Conservation (phyloP, 2,797 vertebrate species). For the Anabas testudineus region DNA sequence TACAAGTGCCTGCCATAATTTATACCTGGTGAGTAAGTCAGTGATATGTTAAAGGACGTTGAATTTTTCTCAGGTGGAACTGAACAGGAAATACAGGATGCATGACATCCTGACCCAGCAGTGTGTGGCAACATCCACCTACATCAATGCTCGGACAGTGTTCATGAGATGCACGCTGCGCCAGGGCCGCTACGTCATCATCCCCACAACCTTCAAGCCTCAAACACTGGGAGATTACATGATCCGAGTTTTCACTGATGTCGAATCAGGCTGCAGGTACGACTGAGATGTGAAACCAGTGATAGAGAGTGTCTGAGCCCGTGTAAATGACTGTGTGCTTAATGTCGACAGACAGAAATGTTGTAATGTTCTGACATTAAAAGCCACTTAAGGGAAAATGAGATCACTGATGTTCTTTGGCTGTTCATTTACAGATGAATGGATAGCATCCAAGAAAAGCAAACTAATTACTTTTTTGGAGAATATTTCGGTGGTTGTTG, state of each 20-base stretch:
- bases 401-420: conserved; percentile 15
- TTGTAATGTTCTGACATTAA: conserved; percentile 1
- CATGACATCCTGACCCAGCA: conserved; percentile 89
- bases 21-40: neutral
- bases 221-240: conserved; percentile 85
- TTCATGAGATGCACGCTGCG: conserved; percentile 85
- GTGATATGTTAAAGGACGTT: neutral
- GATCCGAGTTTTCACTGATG: conserved; percentile 91
- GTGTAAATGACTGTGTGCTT: neutral
- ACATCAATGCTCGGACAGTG: conserved; percentile 89
- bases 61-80: conserved; percentile 86
- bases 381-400: neutral
- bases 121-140: conserved; percentile 82
- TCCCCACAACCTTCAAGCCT: conserved; percentile 90
- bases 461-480: conserved; percentile 26
- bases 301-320: neutral
- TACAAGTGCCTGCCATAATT: neutral
- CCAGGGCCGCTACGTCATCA: conserved; percentile 89
- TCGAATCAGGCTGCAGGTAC: conserved; percentile 88
- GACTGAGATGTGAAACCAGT: neutral
- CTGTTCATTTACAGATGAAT: conserved; percentile 8
- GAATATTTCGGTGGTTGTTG: neutral
- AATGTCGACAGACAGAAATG: conserved; percentile 2
- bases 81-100: conserved; percentile 92
- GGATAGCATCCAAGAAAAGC: conserved; percentile 41